Conservation (phyloP, 1,140 invertebrate species). For the Panagrolaimus sp. region DNA sequence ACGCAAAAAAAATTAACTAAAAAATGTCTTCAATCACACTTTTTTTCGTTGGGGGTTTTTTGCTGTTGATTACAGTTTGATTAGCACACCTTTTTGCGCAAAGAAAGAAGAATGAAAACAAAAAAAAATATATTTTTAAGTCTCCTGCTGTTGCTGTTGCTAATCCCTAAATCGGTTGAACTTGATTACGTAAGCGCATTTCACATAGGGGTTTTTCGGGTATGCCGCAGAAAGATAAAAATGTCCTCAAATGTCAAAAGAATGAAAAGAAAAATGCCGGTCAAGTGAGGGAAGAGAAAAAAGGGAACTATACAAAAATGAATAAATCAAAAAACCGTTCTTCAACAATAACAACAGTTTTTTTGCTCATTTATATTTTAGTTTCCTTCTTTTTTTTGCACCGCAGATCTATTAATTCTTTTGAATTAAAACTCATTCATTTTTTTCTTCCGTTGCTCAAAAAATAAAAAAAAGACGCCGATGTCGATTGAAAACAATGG, state of each 20-base stretch:
- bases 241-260: constrained; percentile 17
- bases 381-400: too few relatives aligned
- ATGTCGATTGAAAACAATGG: too few relatives aligned
- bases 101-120: background rate
- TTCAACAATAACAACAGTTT: constrained; percentile 1
- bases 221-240: background rate
- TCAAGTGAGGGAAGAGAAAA: background rate
- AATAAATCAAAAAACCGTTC: background rate
- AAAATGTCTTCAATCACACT: background rate
- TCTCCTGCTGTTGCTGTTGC: constrained; percentile 13
- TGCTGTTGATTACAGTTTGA: too few relatives aligned
- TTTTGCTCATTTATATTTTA: constrained; percentile 2
- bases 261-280: background rate
- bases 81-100: too few relatives aligned
- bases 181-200: constrained; percentile 1
- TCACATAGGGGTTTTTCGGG: background rate
- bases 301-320: background rate
- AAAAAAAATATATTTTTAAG: background rate
- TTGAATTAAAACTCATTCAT: background rate
- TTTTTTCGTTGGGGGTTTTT: too few relatives aligned
- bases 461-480: too few relatives aligned
- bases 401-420: background rate
- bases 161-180: constrained; percentile 9
- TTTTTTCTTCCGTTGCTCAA: background rate
- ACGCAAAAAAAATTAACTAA: constrained; percentile 1